A percentile compares a stretch with the other conserved stretches of the same genome.
phyloP scores from a whole-genome alignment of 64 coral and sea anemone genomes.

The Montipora efflorescens region DNA sequence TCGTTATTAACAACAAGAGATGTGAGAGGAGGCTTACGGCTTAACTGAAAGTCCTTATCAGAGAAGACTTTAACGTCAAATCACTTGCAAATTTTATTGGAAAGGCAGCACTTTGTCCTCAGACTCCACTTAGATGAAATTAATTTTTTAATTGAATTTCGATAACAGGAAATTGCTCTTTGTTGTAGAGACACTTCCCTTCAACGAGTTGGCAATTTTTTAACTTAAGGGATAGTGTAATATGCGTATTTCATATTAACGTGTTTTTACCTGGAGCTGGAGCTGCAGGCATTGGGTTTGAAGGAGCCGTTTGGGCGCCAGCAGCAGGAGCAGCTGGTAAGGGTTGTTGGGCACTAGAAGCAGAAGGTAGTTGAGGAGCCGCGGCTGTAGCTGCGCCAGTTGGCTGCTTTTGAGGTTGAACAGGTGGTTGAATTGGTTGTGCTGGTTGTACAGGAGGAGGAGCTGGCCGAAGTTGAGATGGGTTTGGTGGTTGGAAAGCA shows the following conservation, averaged over 20 bases:
- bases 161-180: too few species aligned
- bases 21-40: too few species aligned
- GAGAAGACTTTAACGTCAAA: too few species aligned
- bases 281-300: not conserved
- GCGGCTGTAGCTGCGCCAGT: not conserved
- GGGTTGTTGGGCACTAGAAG: not conserved
- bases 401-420: not conserved
- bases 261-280: slow-evolving; percentile 2
- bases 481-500: not conserved
- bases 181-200: too few species aligned
- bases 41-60: too few species aligned
- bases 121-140: too few species aligned
- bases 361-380: not conserved
- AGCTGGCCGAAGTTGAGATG: slow-evolving; percentile 2
- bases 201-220: too few species aligned
- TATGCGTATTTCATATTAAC: not conserved
- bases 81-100: too few species aligned
- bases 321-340: not conserved
- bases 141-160: too few species aligned
- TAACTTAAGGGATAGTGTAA: not conserved
- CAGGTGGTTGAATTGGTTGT: slow-evolving; percentile 8
- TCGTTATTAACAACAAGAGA: too few species aligned
- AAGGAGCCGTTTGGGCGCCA: not conserved
- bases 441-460: not conserved
- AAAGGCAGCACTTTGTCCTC: too few species aligned